Conservation (phyloP, 1,140 invertebrate species). For the Halictus rubicundus region DNA sequence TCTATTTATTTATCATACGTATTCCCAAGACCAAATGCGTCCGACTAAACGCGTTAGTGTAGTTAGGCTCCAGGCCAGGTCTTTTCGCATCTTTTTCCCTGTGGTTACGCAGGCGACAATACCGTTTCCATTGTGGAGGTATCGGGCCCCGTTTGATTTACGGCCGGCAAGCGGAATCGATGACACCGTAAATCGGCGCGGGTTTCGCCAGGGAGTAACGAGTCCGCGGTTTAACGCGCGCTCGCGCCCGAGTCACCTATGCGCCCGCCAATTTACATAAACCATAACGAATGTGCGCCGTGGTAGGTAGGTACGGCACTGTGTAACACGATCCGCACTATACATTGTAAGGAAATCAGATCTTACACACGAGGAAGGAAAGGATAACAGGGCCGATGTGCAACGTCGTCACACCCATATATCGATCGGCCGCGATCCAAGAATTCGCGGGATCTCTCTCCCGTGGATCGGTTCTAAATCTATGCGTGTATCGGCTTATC, state of each 20-base stretch:
- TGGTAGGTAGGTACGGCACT: constrained; percentile 55
- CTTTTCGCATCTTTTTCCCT: not conserved
- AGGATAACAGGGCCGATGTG: constrained; percentile 53
- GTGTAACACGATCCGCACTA: constrained; percentile 60
- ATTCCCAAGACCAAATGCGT: too few species aligned
- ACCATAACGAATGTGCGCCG: constrained; percentile 49
- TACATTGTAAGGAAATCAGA: constrained; percentile 67
- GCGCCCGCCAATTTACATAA: constrained; percentile 45
- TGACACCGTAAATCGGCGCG: constrained; percentile 25
- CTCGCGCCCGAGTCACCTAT: constrained; percentile 7
- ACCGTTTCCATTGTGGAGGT: too few species aligned
- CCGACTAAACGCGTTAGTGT: too few species aligned
- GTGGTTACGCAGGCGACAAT: not conserved
- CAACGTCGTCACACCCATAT: constrained; percentile 42
- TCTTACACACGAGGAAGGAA: constrained; percentile 65
- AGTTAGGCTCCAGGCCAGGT: too few species aligned
- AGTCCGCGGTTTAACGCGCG: constrained; percentile 1
- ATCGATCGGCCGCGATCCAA: constrained; percentile 44
- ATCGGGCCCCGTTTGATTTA: not conserved
- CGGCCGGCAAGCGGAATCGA: not conserved
- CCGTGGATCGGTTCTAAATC: constrained; percentile 30
- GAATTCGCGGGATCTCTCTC: constrained; percentile 22
- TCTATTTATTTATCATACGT: too few species aligned
- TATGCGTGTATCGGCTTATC: constrained; percentile 45
- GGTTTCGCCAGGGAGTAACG: not conserved